Evolutionary conservation across 2,888 invertebrate genomes (phyloP), one percentile per base, ranked within the genome.

Genomic region (Drosophila algonquin): DNA sequence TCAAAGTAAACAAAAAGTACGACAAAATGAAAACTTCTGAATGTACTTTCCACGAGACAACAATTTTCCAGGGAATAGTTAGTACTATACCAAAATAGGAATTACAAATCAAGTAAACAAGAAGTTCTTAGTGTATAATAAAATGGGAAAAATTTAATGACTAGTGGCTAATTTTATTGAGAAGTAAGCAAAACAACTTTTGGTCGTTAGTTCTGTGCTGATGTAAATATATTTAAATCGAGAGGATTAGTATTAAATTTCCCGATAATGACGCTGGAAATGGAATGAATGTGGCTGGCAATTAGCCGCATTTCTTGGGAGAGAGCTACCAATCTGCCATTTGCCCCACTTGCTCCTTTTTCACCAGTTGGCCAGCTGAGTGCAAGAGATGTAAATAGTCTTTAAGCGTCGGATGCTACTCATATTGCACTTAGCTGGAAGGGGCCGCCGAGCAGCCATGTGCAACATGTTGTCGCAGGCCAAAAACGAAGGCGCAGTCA

Each of bases 381-480:
- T 54, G 52, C 52, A 48, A 70, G 53, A 46, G 69, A 83, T 80
- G 80, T 69, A 78, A 76, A 85, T 84, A 81, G 71, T 87, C 82
- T 81, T 67, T 46, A 73, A 73, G 75, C 71, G 80, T 75, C 74
- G 79, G 76, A 86, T 78, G 79, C 84, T 79, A 73, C 85, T 89
- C 81, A 79, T 87, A 84, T 89, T 87, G 90, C 86, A 90, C 90
- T 87, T 89, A 85, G 56, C 75, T 63, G 68, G 54, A 64, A 55
- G 48, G 75, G 46, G 52, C 45, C 30, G 46, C 5, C 35, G 48
- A 50, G 53, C 70, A 73, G 77, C 88, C 87, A 89, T 90, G 79
- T 88, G 90, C 87, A 89, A 90, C 87, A 88, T 81, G 89, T 90
- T 89, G 90, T 88, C 76, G 89, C 79, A 74, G 75, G 48, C 78